These are phyloP conservation scores for Drosophila lini DNA, from an alignment of 1,140 invertebrate genomes.

Conservation along the genomic window DNA sequence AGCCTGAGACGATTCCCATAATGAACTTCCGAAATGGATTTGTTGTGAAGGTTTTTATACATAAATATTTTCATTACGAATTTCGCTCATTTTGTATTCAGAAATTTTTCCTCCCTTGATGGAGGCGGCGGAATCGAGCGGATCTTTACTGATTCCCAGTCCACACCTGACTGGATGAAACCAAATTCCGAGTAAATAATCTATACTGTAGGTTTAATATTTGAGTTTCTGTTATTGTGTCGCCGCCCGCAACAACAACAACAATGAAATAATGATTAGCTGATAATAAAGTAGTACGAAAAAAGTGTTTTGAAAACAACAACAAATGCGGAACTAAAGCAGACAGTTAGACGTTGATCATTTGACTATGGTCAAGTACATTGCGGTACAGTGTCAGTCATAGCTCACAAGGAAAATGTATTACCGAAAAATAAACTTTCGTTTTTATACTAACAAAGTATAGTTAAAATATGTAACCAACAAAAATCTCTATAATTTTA, in stretches of 20 bases:
- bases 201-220: slow-evolving; percentile 17
- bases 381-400: slow-evolving; percentile 12
- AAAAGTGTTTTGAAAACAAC: slow-evolving; percentile 19
- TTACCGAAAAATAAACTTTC: too few relatives aligned
- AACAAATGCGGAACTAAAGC: slow-evolving; percentile 53
- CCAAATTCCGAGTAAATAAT: slow-evolving; percentile 52
- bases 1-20: slow-evolving; percentile 17
- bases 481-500: too few relatives aligned
- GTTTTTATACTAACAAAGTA: too few relatives aligned
- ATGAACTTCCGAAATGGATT: slow-evolving; percentile 27
- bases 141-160: slow-evolving; percentile 39
- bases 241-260: slow-evolving; percentile 18
- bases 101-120: slow-evolving; percentile 11
- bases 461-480: too few relatives aligned
- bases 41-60: slow-evolving; percentile 13
- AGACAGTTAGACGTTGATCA: slow-evolving; percentile 54
- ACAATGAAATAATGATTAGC: slow-evolving; percentile 42
- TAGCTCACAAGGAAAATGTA: neutral
- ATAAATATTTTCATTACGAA: slow-evolving; percentile 18
- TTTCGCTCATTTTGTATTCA: slow-evolving; percentile 16
- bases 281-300: slow-evolving; percentile 49
- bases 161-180: slow-evolving; percentile 66
- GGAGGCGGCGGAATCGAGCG: slow-evolving; percentile 14
- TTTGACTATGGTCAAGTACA: slow-evolving; percentile 51
- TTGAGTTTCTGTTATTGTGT: slow-evolving; percentile 20